These are phyloP conservation scores for Microctonus brassicae DNA, from an alignment of 2,888 invertebrate species.

Conservation along the genomic window DNA sequence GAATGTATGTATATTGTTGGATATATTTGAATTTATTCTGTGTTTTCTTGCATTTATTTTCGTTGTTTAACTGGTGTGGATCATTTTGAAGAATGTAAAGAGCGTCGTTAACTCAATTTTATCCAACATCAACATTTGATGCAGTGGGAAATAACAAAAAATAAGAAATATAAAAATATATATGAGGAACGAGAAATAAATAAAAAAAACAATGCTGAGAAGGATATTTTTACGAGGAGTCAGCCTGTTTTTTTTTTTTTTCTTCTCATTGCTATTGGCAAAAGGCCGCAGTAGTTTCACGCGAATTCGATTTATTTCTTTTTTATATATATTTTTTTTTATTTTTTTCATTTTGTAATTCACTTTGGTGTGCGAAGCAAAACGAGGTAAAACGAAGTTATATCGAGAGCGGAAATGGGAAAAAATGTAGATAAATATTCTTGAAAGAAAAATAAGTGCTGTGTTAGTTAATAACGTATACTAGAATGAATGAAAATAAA, in stretches of 20 bases:
- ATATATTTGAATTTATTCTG: not conserved
- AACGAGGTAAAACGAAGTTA: conserved; percentile 37
- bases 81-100: conserved; percentile 50
- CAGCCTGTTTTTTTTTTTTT: conserved; percentile 42
- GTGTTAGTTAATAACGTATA: not conserved
- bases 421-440: conserved; percentile 25
- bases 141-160: conserved; percentile 26
- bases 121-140: conserved; percentile 32
- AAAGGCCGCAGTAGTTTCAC: conserved; percentile 40
- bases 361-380: conserved; percentile 20
- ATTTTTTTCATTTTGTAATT: conserved; percentile 19
- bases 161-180: conserved; percentile 32
- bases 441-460: conserved; percentile 1
- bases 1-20: not conserved
- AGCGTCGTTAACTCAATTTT: conserved; percentile 52
- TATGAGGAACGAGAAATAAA: conserved; percentile 16
- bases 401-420: conserved; percentile 26
- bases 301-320: conserved; percentile 40
- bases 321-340: conserved; percentile 21
- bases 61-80: conserved; percentile 26
- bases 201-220: conserved; percentile 17
- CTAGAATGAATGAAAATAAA: not conserved
- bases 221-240: conserved; percentile 43
- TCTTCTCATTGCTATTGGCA: conserved; percentile 39
- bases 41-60: not conserved